phyloP scores from a whole-genome alignment of 2,797 vertebrate genomes.

The Emys orbicularis region DNA sequence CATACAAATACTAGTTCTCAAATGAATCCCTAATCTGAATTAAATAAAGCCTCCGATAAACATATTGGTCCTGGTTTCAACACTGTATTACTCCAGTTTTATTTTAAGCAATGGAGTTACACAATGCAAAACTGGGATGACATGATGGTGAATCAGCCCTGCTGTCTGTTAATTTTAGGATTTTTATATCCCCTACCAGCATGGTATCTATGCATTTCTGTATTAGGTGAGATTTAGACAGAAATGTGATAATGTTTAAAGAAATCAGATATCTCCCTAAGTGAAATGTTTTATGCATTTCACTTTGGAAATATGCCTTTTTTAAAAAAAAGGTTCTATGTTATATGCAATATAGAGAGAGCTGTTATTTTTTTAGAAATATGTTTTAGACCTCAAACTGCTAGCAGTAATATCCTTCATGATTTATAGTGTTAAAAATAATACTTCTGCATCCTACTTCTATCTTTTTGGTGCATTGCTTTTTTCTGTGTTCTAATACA shows the following conservation, averaged over 20 bases:
- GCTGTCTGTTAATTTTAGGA: background rate
- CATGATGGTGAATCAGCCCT: background rate
- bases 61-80: background rate
- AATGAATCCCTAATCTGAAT: background rate
- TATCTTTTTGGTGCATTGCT: background rate
- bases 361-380: conserved; percentile 24
- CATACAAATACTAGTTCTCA: background rate
- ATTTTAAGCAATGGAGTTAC: background rate
- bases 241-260: background rate
- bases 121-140: background rate
- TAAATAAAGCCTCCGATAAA: background rate
- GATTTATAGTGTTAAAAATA: background rate
- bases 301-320: background rate
- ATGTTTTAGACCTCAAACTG: background rate
- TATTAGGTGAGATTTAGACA: background rate
- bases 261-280: background rate
- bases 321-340: background rate
- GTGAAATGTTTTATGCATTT: background rate
- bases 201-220: background rate
- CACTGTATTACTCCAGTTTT: background rate
- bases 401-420: background rate
- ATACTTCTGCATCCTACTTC: background rate
- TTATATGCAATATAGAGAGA: conserved; percentile 17
- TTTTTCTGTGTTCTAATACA: background rate
- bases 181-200: background rate